A percentile compares a stretch with the other conserved stretches of the same genome.
phyloP scores from a whole-genome alignment of 2,113 vertebrate species.

The Callionymus lyra region DNA sequence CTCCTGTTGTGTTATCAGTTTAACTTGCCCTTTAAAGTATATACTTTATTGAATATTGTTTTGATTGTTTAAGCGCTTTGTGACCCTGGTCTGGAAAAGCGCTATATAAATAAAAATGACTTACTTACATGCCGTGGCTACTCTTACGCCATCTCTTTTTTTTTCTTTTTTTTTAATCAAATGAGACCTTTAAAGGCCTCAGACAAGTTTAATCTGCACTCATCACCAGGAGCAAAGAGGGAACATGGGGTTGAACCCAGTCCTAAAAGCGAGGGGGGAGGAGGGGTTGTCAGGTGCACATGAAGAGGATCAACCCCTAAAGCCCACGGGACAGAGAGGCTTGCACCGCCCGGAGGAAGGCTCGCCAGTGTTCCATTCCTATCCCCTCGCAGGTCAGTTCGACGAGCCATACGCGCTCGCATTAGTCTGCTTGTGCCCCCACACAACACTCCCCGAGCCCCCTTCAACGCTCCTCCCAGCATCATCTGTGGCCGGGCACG shows the following conservation, averaged over 20 bases:
- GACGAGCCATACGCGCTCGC: slow-evolving; percentile 78
- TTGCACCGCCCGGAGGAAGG: slow-evolving; percentile 76
- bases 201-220: slow-evolving; percentile 81
- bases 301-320: slow-evolving; percentile 87
- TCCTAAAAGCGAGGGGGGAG: not conserved
- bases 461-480: slow-evolving; percentile 26
- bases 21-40: no score
- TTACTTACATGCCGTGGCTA: no score
- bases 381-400: slow-evolving; percentile 83
- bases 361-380: slow-evolving; percentile 68
- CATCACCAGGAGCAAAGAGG: slow-evolving; percentile 61
- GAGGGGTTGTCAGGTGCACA: slow-evolving; percentile 54
- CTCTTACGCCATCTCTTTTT: no score
- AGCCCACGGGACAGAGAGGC: slow-evolving; percentile 80
- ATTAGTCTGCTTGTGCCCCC: slow-evolving; percentile 6
- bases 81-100: no score
- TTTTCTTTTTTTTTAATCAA: no score
- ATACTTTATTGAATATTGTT: no score
- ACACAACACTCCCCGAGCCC: slow-evolving; percentile 1
- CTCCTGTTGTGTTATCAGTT: no score
- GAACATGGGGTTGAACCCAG: slow-evolving; percentile 14
- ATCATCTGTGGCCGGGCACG: slow-evolving; percentile 30
- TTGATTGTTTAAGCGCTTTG: no score
- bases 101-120: no score
- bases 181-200: slow-evolving; percentile 56